Evolutionary conservation across 2,888 invertebrate genomes (phyloP), one percentile per base, ranked within the genome.

Genomic region (Pheosia tremula): DNA sequence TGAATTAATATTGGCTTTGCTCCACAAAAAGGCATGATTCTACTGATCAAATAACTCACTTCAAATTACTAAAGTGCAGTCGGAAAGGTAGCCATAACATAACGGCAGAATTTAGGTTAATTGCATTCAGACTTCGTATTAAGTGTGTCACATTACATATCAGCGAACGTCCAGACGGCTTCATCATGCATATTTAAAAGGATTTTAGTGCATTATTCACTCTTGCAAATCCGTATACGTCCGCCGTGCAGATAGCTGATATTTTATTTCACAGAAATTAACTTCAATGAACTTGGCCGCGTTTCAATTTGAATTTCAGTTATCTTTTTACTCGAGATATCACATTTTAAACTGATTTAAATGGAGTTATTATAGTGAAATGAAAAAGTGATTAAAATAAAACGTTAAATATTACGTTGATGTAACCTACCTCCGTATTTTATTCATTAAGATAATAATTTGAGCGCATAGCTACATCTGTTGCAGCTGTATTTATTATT

Each of bases 151-250:
- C 75, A 79, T 82, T 75, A 81, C 72, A 74, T 79, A 81, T 78
- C 79, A 70, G 63, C 66, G 63, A 43, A 24, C 57, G 47, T 47
- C 73, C 67, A 60, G 66, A 64, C 76, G 77, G 75, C 67, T 66
- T 53, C 61, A 57, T 50, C 71, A 81, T 85, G 82, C 79, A 86
- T 86, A 82, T 83, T 86, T 80, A 74, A 82, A 73, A 63, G 72
- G 74, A 69, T 69, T 73, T 75, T 74, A 74, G 69, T 75, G 75
- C 77, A 81, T 79, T 78, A 79, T 61, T 62, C 59, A 57, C 72
- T 74, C 68, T 68, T 71, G 71, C 73, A 78, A 79, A 79, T 81
- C 74, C 69, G 61, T 64, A 62, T 66, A 63, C 69, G 67, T 63
- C 66, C 59, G 53, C 62, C 57, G 68, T 62, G 58, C 66, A 66